A percentile compares a stretch with the other conserved stretches of the same genome.
Conservation (phyloP, 1,140 invertebrate species). For the Trachymyrmex septentrionalis region DNA sequence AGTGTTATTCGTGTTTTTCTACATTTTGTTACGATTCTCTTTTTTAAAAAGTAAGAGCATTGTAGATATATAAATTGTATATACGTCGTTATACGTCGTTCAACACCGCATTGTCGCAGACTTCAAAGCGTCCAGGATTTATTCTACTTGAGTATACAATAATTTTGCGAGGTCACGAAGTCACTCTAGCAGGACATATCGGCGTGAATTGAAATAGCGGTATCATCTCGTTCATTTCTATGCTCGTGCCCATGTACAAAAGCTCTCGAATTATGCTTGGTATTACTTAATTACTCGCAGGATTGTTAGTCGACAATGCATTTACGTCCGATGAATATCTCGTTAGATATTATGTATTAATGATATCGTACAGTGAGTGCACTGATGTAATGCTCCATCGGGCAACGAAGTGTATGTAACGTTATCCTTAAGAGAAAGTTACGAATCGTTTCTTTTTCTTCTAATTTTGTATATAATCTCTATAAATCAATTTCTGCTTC, state of each 20-base stretch:
- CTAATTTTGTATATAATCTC: slow-evolving; percentile 70
- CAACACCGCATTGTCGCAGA: neutral
- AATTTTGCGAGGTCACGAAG: slow-evolving; percentile 67
- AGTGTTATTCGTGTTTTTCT: slow-evolving; percentile 81
- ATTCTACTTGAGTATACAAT: slow-evolving; percentile 69
- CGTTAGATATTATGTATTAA: slow-evolving; percentile 6
- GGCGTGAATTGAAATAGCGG: slow-evolving; percentile 62
- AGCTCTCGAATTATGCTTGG: slow-evolving; percentile 32
- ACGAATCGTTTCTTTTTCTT: slow-evolving; percentile 52
- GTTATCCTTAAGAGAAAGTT: slow-evolving; percentile 56
- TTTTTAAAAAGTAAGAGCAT: slow-evolving; percentile 73
- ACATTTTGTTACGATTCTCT: slow-evolving; percentile 83
- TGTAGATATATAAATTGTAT: slow-evolving; percentile 77
- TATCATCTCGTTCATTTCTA: slow-evolving; percentile 35
- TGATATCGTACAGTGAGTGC: neutral
- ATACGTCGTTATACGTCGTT: slow-evolving; percentile 66
- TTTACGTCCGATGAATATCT: slow-evolving; percentile 41
- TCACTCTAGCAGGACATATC: slow-evolving; percentile 72
- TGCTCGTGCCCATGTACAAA: slow-evolving; percentile 36
- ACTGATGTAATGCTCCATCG: slow-evolving; percentile 40
- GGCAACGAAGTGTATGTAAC: slow-evolving; percentile 48
- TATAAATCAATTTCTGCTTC: slow-evolving; percentile 42
- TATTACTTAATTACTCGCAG: slow-evolving; percentile 57
- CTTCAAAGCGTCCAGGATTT: slow-evolving; percentile 68
- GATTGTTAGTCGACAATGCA: slow-evolving; percentile 34